These are phyloP conservation scores for Sepioteuthis lessoniana DNA, from an alignment of 2,888 invertebrate species.

Conservation along the genomic window DNA sequence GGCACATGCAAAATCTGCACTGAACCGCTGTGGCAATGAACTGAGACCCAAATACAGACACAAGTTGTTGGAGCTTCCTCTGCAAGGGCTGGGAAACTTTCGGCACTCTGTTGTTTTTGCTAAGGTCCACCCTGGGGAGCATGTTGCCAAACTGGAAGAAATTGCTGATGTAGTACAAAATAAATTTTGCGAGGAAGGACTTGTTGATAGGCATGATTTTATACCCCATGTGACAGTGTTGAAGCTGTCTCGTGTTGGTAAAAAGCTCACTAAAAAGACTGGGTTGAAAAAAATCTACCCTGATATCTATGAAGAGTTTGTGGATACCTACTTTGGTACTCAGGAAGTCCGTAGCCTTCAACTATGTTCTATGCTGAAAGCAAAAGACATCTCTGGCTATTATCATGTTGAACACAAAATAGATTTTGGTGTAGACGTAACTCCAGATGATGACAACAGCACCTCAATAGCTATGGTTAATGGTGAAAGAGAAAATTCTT, in stretches of 20 bases:
- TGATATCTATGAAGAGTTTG: constrained; percentile 52
- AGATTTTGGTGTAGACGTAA: constrained; percentile 49
- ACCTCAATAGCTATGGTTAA: not conserved
- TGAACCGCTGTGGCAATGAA: constrained; percentile 48
- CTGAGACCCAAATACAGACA: constrained; percentile 35
- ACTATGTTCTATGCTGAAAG: constrained; percentile 56
- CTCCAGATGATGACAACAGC: not conserved
- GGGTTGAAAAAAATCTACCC: constrained; percentile 57
- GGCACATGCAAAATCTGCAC: constrained; percentile 46
- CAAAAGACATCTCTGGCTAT: constrained; percentile 55
- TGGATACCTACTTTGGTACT: constrained; percentile 53
- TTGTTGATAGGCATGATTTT: not conserved
- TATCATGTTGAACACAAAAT: constrained; percentile 56
- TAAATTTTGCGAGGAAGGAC: not conserved
- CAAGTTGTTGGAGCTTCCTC: constrained; percentile 43
- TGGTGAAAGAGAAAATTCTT: not conserved
- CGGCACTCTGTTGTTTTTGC: constrained; percentile 53
- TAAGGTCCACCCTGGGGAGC: constrained; percentile 49
- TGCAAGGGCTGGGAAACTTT: constrained; percentile 52
- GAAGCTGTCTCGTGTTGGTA: constrained; percentile 45
- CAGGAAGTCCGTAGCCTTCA: constrained; percentile 53
- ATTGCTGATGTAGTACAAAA: constrained; percentile 51
- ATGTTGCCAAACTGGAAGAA: constrained; percentile 49
- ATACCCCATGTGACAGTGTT: constrained; percentile 41
- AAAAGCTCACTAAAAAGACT: constrained; percentile 38